Base-by-base conservation (phyloP, 2,113 vertebrate species). In the Heterochromis multidens region DNA sequence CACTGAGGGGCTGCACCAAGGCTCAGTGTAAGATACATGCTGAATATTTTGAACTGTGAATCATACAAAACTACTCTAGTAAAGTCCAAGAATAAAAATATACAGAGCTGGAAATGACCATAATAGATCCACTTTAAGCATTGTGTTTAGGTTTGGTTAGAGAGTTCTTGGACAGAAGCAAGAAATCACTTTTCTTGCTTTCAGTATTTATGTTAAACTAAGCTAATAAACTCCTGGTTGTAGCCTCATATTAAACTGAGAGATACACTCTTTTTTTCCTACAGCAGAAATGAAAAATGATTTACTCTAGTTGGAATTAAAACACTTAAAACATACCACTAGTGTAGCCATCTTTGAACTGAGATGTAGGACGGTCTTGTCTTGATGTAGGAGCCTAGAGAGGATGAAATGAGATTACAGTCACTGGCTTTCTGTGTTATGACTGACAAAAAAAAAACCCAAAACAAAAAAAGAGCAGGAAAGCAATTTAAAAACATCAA, bases 341-440 rank as follows among this genome's bases (percentile, higher is more conserved):
- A 35, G 97, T 96, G 92, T 97, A 96, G 83, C 96, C 96, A 82
- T 98, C 98, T 96, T 94, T 98, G 88, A 96, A 92, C 83, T 96
- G 96, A 52, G 95, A 94, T 1, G 84, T 40, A 27, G 96, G 95
- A 43, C 70, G 94, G 3, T 94, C 94, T 65, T 94, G 81, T 89
- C 94, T 96, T 82, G 95, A 90, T 67, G 93, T 3, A 9, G 92
- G 92, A n/a, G 80, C 95, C 98, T 98, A 21, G 27, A 88, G 62
- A 81, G 52, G 11, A 88, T 13, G 25, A 46, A 92, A 90, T 54
- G 52, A 9, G 8, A 54, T 67, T 31, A 12, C 80, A 57, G 62
- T 67, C 4, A 31, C 19, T 43, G 1, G 19, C 6, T 35, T 12
- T 33, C 12, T 46, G 33, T 67, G 19, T 79, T 63, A 23, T 67